A percentile compares a stretch with the other conserved stretches of the same genome.
Evolutionary conservation across 1,140 invertebrate genomes (phyloP).

Genomic region (Phortica variegata): DNA sequence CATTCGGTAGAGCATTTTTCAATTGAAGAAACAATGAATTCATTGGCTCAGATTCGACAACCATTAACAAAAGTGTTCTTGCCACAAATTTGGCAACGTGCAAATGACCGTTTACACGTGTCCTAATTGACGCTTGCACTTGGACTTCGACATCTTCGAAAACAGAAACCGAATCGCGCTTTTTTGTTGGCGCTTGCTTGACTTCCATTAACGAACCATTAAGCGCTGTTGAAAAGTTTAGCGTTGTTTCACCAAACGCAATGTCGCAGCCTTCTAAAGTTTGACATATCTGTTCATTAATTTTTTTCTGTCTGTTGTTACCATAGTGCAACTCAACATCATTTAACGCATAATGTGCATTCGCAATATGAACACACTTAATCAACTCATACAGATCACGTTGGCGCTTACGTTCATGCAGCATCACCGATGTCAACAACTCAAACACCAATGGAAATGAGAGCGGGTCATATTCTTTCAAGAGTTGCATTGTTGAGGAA

Average conservation of each 20-base stretch:
- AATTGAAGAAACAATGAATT: conserved; percentile 33
- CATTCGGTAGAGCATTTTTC: conserved; percentile 17
- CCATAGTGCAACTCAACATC: conserved; percentile 31
- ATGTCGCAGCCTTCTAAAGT: conserved; percentile 27
- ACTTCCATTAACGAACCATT: conserved; percentile 30
- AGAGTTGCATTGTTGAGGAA: conserved; percentile 21
- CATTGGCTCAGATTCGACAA: conserved; percentile 25
- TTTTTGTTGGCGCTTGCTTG: conserved; percentile 18
- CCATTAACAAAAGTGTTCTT: conserved; percentile 36
- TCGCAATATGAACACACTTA: conserved; percentile 36
- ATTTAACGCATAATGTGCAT: conserved; percentile 31
- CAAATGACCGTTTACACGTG: conserved; percentile 22
- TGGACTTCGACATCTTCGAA: conserved; percentile 45
- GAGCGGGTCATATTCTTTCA: conserved; percentile 38
- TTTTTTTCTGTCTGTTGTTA: conserved; percentile 16
- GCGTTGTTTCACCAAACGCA: conserved; percentile 28
- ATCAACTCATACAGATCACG: conserved; percentile 37
- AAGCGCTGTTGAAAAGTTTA: conserved; percentile 37
- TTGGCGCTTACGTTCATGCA: conserved; percentile 17
- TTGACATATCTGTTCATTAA: conserved; percentile 40
- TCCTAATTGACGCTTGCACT: conserved; percentile 15
- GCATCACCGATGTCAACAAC: conserved; percentile 27
- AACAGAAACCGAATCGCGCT: conserved; percentile 44
- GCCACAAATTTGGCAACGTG: conserved; percentile 42
- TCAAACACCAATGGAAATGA: conserved; percentile 44